A percentile compares a stretch with the other conserved stretches of the same genome.
Conservation (phyloP, 1,140 invertebrate species). For the Drosophila sechellia region DNA sequence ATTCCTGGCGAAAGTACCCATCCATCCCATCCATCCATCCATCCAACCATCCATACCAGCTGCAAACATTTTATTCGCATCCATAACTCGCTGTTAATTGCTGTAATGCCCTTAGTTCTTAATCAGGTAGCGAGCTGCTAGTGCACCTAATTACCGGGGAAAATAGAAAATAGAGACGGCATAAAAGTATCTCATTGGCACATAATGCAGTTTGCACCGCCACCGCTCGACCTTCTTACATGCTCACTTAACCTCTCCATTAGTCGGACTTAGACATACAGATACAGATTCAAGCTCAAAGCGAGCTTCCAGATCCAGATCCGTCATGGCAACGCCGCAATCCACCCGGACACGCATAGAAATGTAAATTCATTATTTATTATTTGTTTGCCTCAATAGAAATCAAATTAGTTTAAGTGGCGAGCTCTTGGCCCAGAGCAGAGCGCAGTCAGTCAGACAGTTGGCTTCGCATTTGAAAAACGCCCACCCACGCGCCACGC, state of each 20-base stretch:
- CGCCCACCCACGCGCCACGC: slow-evolving; percentile 14
- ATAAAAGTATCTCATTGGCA: slow-evolving; percentile 1
- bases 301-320: slow-evolving; percentile 2
- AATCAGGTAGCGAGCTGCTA: slow-evolving; percentile 27
- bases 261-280: not conserved
- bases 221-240: slow-evolving; percentile 13
- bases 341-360: slow-evolving; percentile 67
- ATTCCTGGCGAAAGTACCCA: not conserved
- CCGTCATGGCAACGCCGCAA: slow-evolving; percentile 35
- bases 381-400: slow-evolving; percentile 83
- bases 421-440: slow-evolving; percentile 38
- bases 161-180: not conserved
- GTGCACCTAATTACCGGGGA: slow-evolving; percentile 46
- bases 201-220: slow-evolving; percentile 40
- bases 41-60: not conserved
- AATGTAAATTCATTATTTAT: slow-evolving; percentile 84
- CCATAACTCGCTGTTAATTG: slow-evolving; percentile 58
- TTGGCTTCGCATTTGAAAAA: slow-evolving; percentile 71
- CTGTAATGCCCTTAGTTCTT: slow-evolving; percentile 69
- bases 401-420: slow-evolving; percentile 83
- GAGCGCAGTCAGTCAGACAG: slow-evolving; percentile 48
- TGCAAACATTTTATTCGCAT: slow-evolving; percentile 21
- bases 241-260: slow-evolving; percentile 19
- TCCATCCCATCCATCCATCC: not conserved
- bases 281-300: not conserved